Percentiles rank a stretch among this genome's conserved stretches.
Conservation (phyloP, 2,888 invertebrate genomes). For the Noctua fimbriata region DNA sequence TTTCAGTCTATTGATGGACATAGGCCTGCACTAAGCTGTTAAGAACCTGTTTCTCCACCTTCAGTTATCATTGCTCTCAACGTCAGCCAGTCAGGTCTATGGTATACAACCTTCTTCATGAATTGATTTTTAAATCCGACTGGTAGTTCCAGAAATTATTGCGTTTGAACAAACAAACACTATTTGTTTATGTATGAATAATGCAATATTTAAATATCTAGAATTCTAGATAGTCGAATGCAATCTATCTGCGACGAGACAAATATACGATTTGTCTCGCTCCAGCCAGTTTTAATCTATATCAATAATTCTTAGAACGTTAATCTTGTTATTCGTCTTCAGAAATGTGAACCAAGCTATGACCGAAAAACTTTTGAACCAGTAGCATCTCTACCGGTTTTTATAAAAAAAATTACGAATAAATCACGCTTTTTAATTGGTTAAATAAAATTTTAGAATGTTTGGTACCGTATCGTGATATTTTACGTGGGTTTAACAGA, state of each 20-base stretch:
- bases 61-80: too few species aligned
- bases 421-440: slow-evolving; percentile 54
- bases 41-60: too few species aligned
- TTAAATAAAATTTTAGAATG: slow-evolving; percentile 41
- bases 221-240: neutral
- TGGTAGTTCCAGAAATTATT: neutral
- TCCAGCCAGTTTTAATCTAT: neutral
- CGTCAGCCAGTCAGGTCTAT: too few species aligned
- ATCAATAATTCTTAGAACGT: neutral
- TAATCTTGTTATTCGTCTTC: neutral
- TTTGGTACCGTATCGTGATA: slow-evolving; percentile 11
- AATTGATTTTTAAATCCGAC: too few species aligned
- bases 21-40: too few species aligned
- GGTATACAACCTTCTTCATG: too few species aligned
- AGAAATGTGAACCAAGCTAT: slow-evolving; percentile 16
- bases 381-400: slow-evolving; percentile 29
- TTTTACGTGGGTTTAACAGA: neutral
- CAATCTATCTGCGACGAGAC: neutral
- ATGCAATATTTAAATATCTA: neutral
- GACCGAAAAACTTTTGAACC: slow-evolving; percentile 5
- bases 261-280: too few species aligned
- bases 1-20: neutral
- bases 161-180: neutral
- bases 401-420: slow-evolving; percentile 34
- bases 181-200: neutral